Evolutionary conservation across 2,113 vertebrate genomes (phyloP), one percentile per base, ranked within the genome.

Genomic region (Neotoma lepida): DNA sequence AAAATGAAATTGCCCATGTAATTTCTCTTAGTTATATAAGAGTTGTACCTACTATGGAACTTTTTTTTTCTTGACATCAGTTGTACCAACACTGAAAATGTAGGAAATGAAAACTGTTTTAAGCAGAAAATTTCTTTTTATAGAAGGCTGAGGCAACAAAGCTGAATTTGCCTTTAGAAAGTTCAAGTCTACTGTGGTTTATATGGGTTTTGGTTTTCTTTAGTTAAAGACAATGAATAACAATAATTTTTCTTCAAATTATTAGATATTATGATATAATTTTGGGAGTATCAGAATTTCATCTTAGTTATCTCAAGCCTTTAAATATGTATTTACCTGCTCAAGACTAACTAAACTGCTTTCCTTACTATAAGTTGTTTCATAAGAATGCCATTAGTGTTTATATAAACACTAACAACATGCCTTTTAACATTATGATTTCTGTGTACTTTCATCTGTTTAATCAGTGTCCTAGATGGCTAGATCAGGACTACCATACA

Each of bases 181-280:
- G 33, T 22, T 90, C 2, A 30, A 44, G 22, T 68, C 44, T 87
- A 13, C 44, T 71, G 80, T 68, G 6, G 7, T 92, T 92, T 56
- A 39, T 74, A 54, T 76, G 4, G 4, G 14, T 78, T 87, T 86
- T 63, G 30, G 35, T 56, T 90, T 91, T 41, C 20, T 9, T 73
- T 70, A 54, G 17, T 66, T 70, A 58, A 90, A 91, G 78, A 70
- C 5, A 61, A 63, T 82, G 3, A 33, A 74, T 30, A 26, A 46
- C 78, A 86, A 94, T 4, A 73, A 4, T 14, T 90, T 94, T 90
- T 22, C 4, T 87, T n/a, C 92, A 89, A 94, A 90, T 88, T 91
- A 9, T 66, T 89, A 94, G 4, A 41, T 90, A 68, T 81, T 74
- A 61, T 73, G 58, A 30, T 70, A 2, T n/a, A 63, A 44, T 80